Conservation (phyloP, 1,140 invertebrate genomes). For the Samia ricini region DNA sequence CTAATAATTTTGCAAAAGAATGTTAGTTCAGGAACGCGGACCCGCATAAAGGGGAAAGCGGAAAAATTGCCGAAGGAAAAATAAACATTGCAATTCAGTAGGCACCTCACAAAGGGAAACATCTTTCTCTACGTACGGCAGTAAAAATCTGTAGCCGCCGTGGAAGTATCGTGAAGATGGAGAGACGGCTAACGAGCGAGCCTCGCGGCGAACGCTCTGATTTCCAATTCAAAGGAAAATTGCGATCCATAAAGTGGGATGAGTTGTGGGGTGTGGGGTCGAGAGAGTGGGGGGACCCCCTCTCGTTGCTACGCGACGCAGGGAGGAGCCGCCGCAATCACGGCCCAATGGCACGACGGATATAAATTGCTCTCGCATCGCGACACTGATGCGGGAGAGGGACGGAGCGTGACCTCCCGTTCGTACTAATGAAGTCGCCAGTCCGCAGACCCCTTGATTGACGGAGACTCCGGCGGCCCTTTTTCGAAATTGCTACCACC, state of each 20-base stretch:
- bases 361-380: constrained; percentile 77
- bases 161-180: constrained; percentile 60
- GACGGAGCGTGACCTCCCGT: constrained; percentile 49
- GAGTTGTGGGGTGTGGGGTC: constrained; percentile 70
- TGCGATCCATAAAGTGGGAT: constrained; percentile 75
- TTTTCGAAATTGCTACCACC: constrained; percentile 57
- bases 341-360: constrained; percentile 79
- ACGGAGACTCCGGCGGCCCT: constrained; percentile 57
- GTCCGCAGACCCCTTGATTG: constrained; percentile 57
- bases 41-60: neutral
- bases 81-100: constrained; percentile 45
- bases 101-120: constrained; percentile 39
- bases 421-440: constrained; percentile 67
- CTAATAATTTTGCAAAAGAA: neutral
- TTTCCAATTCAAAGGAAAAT: constrained; percentile 79
- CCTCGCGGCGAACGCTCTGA: constrained; percentile 66
- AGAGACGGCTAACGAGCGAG: constrained; percentile 63
- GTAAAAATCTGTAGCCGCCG: constrained; percentile 64
- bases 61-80: constrained; percentile 7
- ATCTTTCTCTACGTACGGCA: constrained; percentile 48
- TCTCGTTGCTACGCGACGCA: constrained; percentile 79
- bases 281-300: constrained; percentile 71
- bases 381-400: constrained; percentile 56
- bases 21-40: neutral
- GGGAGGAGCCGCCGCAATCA: constrained; percentile 78